Evolutionary conservation across 2,888 invertebrate species (phyloP).

Genomic region (Melanotus villosus): DNA sequence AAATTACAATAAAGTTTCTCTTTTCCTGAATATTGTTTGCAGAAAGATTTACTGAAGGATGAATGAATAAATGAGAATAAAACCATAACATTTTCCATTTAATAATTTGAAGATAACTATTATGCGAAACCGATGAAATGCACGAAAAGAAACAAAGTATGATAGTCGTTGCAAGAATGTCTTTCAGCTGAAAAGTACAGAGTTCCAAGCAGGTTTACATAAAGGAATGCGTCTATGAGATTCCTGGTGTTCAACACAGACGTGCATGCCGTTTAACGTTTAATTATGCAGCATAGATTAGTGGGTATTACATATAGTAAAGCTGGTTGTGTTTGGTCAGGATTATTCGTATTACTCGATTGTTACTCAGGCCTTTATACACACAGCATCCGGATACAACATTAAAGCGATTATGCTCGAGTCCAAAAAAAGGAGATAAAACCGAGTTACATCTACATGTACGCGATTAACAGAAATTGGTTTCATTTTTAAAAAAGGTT

Average conservation of each 20-base stretch:
- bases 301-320: conserved; percentile 42
- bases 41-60: no score
- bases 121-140: no score
- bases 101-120: no score
- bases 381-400: conserved; percentile 28
- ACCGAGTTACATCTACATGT: conserved; percentile 11
- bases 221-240: conserved; percentile 30
- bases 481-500: conserved; percentile 25
- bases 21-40: no score
- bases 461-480: conserved; percentile 34
- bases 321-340: conserved; percentile 38
- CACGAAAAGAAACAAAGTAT: no score
- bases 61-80: no score
- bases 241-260: conserved; percentile 29
- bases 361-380: conserved; percentile 31
- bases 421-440: conserved; percentile 8
- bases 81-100: no score
- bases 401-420: conserved; percentile 28
- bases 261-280: conserved; percentile 38
- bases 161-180: no score
- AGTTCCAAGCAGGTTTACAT: not conserved
- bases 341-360: conserved; percentile 44
- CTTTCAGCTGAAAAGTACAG: not conserved
- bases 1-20: no score
- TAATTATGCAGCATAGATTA: conserved; percentile 45